Evolutionary conservation across 92 coral and sea anemone genomes (phyloP).

Genomic region (Siderastrea radians): DNA sequence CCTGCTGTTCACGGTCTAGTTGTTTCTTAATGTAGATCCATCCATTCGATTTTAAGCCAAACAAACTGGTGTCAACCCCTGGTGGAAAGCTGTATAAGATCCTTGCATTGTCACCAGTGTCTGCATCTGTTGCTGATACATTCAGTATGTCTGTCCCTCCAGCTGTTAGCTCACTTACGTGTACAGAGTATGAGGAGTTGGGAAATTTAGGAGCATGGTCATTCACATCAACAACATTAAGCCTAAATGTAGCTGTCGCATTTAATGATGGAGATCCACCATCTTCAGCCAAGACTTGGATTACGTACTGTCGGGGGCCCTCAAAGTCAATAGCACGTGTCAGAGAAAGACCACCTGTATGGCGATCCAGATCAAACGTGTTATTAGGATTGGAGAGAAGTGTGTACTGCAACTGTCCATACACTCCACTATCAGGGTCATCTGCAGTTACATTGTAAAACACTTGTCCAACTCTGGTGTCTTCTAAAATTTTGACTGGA

Average conservation of each 20-base stretch:
- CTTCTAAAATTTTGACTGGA: slow-evolving; percentile 75
- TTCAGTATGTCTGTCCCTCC: slow-evolving; percentile 62
- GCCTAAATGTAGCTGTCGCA: slow-evolving; percentile 67
- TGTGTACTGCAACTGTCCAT: slow-evolving; percentile 84
- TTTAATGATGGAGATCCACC: slow-evolving; percentile 79
- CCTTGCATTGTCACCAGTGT: slow-evolving; percentile 85
- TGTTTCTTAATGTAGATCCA: slow-evolving; percentile 71
- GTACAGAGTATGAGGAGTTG: slow-evolving; percentile 71
- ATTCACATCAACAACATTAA: slow-evolving; percentile 91
- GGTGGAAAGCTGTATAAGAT: slow-evolving; percentile 79
- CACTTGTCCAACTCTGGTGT: slow-evolving; percentile 74
- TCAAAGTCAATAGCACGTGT: slow-evolving; percentile 74
- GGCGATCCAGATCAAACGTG: slow-evolving; percentile 70
- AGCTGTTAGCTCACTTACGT: slow-evolving; percentile 70
- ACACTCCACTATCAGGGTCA: slow-evolving; percentile 84
- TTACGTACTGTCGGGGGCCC: slow-evolving; percentile 59
- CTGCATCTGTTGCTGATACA: slow-evolving; percentile 89
- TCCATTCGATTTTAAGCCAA: slow-evolving; percentile 83
- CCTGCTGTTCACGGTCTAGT: slow-evolving; percentile 83
- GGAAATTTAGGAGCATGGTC: slow-evolving; percentile 89
- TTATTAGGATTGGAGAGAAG: slow-evolving; percentile 77
- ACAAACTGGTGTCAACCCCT: slow-evolving; percentile 64
- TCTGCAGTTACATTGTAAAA: slow-evolving; percentile 81
- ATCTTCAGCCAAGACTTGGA: slow-evolving; percentile 84
- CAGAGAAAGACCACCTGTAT: slow-evolving; percentile 83